Conservation (phyloP, 2,113 vertebrate species). For the Formicarius rufipectus region DNA sequence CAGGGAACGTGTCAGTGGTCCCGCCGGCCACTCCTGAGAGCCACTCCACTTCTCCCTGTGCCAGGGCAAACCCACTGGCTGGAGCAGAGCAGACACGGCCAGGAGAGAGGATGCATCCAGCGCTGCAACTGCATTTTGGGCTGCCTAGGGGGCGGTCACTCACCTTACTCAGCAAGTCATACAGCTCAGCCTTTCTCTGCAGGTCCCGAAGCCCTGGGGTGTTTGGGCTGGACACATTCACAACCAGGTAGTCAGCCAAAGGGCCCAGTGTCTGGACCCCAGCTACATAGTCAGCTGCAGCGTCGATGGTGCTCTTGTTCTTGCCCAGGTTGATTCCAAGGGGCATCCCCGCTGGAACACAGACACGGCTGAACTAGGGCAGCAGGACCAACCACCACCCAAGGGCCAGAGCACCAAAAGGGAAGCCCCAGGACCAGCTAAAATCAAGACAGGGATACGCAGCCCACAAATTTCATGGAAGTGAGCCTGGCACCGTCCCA, state of each 20-base stretch:
- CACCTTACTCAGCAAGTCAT: conserved; percentile 83
- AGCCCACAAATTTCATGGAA: fast-evolving
- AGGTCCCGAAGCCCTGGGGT: conserved; percentile 87
- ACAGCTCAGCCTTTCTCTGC: conserved; percentile 86
- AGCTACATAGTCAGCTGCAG: conserved; percentile 83
- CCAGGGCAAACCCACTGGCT: not conserved
- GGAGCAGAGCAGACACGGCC: not conserved
- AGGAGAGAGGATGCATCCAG: too few species aligned
- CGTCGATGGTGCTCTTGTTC: conserved; percentile 88
- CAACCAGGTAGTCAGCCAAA: conserved; percentile 93
- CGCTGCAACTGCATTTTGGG: not conserved
- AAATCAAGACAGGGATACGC: not conserved
- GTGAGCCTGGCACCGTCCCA: not conserved
- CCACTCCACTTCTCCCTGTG: not conserved
- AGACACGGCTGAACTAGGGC: not conserved
- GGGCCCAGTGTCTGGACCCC: conserved; percentile 86
- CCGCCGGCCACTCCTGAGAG: fast-evolving
- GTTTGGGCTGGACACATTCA: conserved; percentile 96
- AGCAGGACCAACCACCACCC: not conserved
- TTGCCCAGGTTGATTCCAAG: conserved; percentile 96
- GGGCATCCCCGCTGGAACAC: conserved; percentile 82
- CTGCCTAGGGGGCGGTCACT: not conserved
- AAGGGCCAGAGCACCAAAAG: not conserved
- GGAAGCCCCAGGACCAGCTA: not conserved
- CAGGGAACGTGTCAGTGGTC: not conserved